phyloP scores from a whole-genome alignment of 2,113 vertebrate species.

The Cololabis saira region DNA sequence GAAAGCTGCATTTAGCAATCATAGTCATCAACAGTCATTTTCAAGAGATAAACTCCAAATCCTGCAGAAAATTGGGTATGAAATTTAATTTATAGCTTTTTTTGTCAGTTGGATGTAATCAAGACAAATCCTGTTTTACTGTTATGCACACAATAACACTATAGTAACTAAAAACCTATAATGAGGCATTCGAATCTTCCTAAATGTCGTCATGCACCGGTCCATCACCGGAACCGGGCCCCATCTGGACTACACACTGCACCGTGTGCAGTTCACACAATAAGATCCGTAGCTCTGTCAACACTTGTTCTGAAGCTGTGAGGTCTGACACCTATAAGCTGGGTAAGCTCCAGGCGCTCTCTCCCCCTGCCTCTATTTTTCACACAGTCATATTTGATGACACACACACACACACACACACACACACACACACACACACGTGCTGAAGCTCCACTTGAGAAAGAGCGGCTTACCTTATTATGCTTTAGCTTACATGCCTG shows the following conservation, averaged over 20 bases:
- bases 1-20: too few species aligned
- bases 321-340: slow-evolving; percentile 68
- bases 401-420: slow-evolving; percentile 16
- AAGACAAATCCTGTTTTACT: too few species aligned
- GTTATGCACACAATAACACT: too few species aligned
- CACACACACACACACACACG: slow-evolving; percentile 16
- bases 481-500: slow-evolving; percentile 44
- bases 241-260: slow-evolving; percentile 8
- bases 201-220: neutral
- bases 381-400: slow-evolving; percentile 25
- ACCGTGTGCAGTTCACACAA: slow-evolving; percentile 42
- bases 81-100: too few species aligned
- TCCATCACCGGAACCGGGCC: neutral
- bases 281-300: slow-evolving; percentile 55
- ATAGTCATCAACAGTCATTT: too few species aligned
- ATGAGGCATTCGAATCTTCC: neutral
- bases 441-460: slow-evolving; percentile 42
- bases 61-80: too few species aligned
- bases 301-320: slow-evolving; percentile 59
- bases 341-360: slow-evolving; percentile 54
- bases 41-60: too few species aligned
- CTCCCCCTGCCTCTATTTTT: slow-evolving; percentile 48
- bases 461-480: slow-evolving; percentile 51
- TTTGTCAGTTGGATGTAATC: too few species aligned
- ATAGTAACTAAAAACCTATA: too few species aligned